These are phyloP conservation scores for Indicator maculatus DNA, from an alignment of 2,113 vertebrate genomes.

Conservation along the genomic window DNA sequence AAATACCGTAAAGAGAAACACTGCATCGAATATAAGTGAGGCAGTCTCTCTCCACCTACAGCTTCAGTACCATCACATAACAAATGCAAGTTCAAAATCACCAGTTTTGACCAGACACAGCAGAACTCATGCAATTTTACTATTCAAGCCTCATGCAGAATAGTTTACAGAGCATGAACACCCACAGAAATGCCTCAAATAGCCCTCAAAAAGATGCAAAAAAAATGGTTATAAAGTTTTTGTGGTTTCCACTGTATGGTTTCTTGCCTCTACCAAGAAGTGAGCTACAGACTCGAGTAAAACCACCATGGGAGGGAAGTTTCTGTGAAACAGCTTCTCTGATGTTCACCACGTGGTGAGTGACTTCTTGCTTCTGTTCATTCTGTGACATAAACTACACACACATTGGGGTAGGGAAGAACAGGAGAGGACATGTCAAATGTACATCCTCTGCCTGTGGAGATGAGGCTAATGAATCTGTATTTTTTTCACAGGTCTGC, in stretches of 20 bases:
- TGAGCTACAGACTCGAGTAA: background rate
- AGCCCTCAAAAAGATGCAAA: background rate
- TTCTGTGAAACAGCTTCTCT: background rate
- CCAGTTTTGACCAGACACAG: background rate
- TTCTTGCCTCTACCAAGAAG: background rate
- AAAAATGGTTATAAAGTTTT: background rate
- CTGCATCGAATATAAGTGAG: accelerated
- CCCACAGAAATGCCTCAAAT: background rate
- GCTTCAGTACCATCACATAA: background rate
- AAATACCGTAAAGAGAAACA: background rate
- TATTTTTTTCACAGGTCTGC: background rate
- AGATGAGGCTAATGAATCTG: background rate
- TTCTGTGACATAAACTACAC: background rate
- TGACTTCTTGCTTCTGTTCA: background rate
- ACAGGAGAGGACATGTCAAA: background rate
- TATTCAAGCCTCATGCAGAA: background rate
- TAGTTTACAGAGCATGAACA: background rate
- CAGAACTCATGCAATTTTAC: background rate
- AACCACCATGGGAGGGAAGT: background rate
- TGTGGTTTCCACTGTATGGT: accelerated
- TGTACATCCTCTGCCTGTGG: background rate
- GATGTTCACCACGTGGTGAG: background rate
- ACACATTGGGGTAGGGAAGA: background rate
- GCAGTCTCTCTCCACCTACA: background rate
- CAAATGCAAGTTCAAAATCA: background rate